Conservation (phyloP, 35 echinoderm and acorn worm species). For the Diadema setosum region DNA sequence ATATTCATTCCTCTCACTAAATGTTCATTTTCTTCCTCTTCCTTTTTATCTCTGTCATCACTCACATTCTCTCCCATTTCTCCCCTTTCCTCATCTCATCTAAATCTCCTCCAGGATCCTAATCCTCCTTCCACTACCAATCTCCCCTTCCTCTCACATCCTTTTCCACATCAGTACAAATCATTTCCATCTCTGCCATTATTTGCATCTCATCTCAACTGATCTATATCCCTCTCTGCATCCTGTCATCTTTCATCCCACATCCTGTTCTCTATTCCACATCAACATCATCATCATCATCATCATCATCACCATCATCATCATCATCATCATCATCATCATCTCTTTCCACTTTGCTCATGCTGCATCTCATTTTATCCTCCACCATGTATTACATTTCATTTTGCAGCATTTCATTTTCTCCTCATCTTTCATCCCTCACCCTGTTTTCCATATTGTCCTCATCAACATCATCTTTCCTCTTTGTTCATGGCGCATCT, state of each 20-base stretch:
- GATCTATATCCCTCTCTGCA: background rate
- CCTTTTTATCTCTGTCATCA: too few relatives aligned
- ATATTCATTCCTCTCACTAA: too few relatives aligned
- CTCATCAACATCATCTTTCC: background rate
- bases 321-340: background rate
- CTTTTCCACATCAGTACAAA: background rate
- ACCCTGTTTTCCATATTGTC: background rate
- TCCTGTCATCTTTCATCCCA: background rate
- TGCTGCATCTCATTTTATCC: background rate
- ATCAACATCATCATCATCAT: background rate
- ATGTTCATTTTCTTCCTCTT: too few relatives aligned
- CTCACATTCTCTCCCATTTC: too few relatives aligned
- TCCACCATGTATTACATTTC: background rate
- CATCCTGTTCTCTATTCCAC: background rate
- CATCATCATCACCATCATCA: background rate
- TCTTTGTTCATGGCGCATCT: background rate
- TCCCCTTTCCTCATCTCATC: background rate
- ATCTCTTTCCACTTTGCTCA: background rate
- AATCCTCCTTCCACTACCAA: background rate
- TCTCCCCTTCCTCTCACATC: background rate
- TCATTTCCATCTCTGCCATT: background rate
- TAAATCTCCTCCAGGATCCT: background rate
- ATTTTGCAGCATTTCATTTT: background rate
- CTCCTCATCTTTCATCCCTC: background rate
- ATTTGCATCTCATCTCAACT: background rate